Conservation (phyloP, 1,140 invertebrate species). For the Atta texana region DNA sequence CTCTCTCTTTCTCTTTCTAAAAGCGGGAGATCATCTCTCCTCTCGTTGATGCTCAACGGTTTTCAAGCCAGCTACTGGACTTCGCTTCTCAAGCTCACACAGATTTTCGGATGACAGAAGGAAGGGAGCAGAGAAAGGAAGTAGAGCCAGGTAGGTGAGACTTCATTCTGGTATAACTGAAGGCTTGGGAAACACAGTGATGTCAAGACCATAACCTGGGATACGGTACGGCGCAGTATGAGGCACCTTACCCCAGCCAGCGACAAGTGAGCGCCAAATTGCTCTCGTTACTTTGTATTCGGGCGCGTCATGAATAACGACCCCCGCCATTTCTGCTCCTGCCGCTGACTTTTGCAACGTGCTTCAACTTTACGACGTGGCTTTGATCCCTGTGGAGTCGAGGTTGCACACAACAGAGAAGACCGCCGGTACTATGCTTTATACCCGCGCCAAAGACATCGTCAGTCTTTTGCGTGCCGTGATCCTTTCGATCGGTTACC, state of each 20-base stretch:
- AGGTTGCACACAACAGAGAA: background rate
- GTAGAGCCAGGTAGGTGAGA: background rate
- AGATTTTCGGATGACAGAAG: background rate
- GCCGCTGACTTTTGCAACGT: conserved; percentile 35
- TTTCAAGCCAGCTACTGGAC: conserved; percentile 21
- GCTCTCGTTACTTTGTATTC: conserved; percentile 64
- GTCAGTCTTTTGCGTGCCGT: conserved; percentile 3
- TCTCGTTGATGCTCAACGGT: conserved; percentile 8
- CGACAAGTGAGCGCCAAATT: conserved; percentile 53
- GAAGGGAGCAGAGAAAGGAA: background rate
- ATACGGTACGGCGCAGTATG: background rate
- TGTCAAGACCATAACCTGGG: conserved; percentile 33
- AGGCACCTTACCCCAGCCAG: background rate
- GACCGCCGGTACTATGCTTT: background rate
- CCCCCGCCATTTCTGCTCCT: background rate
- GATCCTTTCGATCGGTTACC: conserved; percentile 14
- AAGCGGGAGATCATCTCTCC: conserved; percentile 2
- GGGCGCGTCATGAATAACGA: conserved; percentile 49
- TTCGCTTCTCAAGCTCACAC: background rate
- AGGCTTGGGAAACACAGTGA: conserved; percentile 14
- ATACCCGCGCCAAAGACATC: conserved; percentile 1
- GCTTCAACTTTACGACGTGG: conserved; percentile 48
- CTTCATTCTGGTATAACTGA: background rate
- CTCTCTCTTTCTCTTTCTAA: background rate
- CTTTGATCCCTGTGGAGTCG: conserved; percentile 30